These are phyloP conservation scores for Rhagologus leucostigma DNA, from an alignment of 2,113 vertebrate species.

Conservation along the genomic window DNA sequence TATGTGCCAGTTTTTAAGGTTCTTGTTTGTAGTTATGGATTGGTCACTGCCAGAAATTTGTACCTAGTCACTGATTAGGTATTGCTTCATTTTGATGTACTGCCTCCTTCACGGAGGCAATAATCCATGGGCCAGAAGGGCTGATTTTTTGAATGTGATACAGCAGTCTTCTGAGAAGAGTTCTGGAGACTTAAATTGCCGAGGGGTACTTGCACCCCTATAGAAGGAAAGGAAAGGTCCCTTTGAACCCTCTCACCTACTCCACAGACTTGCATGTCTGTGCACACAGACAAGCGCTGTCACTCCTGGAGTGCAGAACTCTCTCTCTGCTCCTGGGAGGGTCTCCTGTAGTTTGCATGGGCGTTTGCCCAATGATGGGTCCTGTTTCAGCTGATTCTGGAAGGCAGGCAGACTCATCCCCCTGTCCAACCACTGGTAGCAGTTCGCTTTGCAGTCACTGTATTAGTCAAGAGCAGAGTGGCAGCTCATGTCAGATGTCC, in stretches of 20 bases:
- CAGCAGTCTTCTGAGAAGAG: neutral
- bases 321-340: neutral
- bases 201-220: neutral
- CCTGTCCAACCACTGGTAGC: neutral
- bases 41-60: constrained; percentile 44
- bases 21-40: constrained; percentile 10
- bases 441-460: neutral
- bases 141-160: constrained; percentile 15
- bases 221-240: neutral
- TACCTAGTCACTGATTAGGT: neutral
- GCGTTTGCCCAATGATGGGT: neutral
- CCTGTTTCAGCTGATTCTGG: neutral
- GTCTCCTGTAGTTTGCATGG: neutral
- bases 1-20: constrained; percentile 2
- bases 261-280: no score
- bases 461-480: accelerated
- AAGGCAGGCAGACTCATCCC: neutral
- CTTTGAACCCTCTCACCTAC: neutral
- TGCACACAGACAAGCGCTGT: neutral
- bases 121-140: neutral
- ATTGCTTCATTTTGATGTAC: constrained; percentile 34
- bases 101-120: neutral
- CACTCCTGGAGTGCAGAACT: neutral
- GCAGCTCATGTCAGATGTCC: neutral
- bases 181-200: neutral